Percentiles rank a stretch among this genome's conserved stretches.
These are phyloP conservation scores for Fistularia commersonii DNA, from an alignment of 2,797 vertebrate species.

Conservation along the genomic window DNA sequence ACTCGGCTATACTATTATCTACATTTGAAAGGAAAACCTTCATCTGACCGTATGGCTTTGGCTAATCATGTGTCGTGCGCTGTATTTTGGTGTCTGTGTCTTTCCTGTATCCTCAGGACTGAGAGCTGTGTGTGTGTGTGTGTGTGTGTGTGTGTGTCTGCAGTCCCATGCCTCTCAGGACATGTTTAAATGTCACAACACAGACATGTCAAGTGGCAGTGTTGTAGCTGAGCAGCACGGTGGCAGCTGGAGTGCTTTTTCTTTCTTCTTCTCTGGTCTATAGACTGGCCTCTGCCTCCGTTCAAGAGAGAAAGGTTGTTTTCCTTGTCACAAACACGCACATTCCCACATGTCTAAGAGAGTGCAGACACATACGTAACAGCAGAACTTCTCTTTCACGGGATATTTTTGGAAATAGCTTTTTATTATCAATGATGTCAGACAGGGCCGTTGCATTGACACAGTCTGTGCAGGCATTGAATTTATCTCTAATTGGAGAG, in stretches of 20 bases:
- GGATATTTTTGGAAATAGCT: slow-evolving; percentile 52
- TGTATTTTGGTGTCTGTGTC: slow-evolving; percentile 1
- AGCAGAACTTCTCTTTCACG: slow-evolving; percentile 14
- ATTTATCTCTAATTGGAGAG: slow-evolving; percentile 39
- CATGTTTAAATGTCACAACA: slow-evolving; percentile 47
- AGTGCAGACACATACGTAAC: slow-evolving; percentile 11
- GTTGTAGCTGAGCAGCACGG: neutral
- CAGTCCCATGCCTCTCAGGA: slow-evolving; percentile 31
- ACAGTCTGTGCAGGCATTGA: slow-evolving; percentile 19
- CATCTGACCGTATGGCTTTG: neutral
- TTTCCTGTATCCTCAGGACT: slow-evolving; percentile 10
- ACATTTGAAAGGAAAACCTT: too few species aligned
- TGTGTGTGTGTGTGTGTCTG: slow-evolving; percentile 9
- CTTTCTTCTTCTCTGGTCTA: neutral
- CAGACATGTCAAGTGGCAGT: slow-evolving; percentile 10
- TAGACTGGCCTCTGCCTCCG: neutral
- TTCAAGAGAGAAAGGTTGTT: slow-evolving; percentile 10
- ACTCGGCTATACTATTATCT: too few species aligned
- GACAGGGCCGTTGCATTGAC: slow-evolving; percentile 34
- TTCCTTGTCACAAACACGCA: slow-evolving; percentile 7
- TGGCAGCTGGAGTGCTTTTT: slow-evolving; percentile 3
- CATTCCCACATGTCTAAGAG: neutral
- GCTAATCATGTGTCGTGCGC: neutral
- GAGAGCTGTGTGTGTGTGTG: slow-evolving; percentile 11
- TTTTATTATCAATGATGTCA: slow-evolving; percentile 53